Base-by-base conservation (phyloP, 1,140 invertebrate genomes). In the Caenorhabditis brenneri region DNA sequence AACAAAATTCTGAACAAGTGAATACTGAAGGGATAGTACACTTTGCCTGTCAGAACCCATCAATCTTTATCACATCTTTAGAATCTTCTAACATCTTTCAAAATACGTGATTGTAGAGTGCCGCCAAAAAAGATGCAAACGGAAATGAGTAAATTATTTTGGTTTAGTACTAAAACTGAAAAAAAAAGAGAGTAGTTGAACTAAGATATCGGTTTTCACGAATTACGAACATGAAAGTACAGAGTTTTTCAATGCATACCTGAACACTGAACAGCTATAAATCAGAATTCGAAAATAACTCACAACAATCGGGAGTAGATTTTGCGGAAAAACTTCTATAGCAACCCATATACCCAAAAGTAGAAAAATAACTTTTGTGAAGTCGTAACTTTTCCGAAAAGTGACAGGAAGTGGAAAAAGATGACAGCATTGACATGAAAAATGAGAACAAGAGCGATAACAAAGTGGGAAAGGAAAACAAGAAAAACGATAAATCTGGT, bases 41-140 rank as follows among this genome's bases (percentile, higher is more conserved):
- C 12, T 65, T 36, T 10, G 31, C 31, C 16, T 65, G 33, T 42
- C 36, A 42, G n/a, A n/a, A 24, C 36, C 65, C 19, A 74, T 74
- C 36, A 74, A 74, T 74, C 65, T 42, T 74, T 74, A 42, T 74
- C 65, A 80, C 36, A 80, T 80, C 33, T 55, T 79, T 6, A 24
- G 39, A 48, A 2, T 80, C 29, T 19, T 80, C 46, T 55, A 53
- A 51, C 51, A 80, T 80, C 79, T 53, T 80, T 53, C 0, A 39
- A 74, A 33, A 74, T 42, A n/a, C 90, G 65, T 42, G 36, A 42
- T 36, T 0, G 65, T 24, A 74, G 65, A 22, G 65, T 3, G 6
- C 36, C 33, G 36, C 33, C n/a, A n/a, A 74, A 42, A 27, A 74
- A 74, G 53, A 65, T 36, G 79, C 81, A 85, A 88, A 86, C 85